Evolutionary conservation across 2,797 vertebrate genomes (phyloP), one percentile per base, ranked within the genome.

Genomic region (Hybognathus amarus): DNA sequence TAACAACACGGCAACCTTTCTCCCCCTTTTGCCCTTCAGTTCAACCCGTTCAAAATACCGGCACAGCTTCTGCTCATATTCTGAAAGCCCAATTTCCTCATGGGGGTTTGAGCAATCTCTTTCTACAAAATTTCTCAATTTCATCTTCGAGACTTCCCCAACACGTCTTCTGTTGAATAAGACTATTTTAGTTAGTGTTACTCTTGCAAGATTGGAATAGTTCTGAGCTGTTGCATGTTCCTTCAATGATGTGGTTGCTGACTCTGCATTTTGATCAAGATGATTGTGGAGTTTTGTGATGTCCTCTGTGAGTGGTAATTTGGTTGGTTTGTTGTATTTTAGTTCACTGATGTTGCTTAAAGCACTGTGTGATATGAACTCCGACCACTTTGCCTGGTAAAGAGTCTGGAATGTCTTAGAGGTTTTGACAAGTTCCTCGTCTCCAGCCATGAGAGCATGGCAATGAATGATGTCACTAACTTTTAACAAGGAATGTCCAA

Each of bases 221-320:
- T 70, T 70, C 22, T 47, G 42, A 1, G 2, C 3, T 42, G 11
- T 45, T 69, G 11, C 38, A 4, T n/a, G 2, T 2, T 68, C 1
- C 0, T 45, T 24, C 13, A 70, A n/a, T 40, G 40, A 42, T 27
- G 68, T 12, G 6, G 40, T 47, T 70, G 20, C 12, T 2, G 6
- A 52, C 6, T 52, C 4, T 12, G 12, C 12, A 45, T 45, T 79
- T 12, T 87, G 87, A 3, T 89, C 81, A 22, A 89, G 85, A 78
- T 89, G 73, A 2, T 36, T 9, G 27, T 87, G 76, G 75, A 90
- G 78, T 33, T 2, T 6, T 38, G 80, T 59, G 8, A 87, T 83
- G 79, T 89, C 87, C 27, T 90, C 69, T 8, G 86, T 89, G 64
- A 89, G 88, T 18, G 86, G 85, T 12, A 90, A 78, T 2, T 85